Conservation (phyloP, 2,113 vertebrate genomes). For the Ameiurus melas region DNA sequence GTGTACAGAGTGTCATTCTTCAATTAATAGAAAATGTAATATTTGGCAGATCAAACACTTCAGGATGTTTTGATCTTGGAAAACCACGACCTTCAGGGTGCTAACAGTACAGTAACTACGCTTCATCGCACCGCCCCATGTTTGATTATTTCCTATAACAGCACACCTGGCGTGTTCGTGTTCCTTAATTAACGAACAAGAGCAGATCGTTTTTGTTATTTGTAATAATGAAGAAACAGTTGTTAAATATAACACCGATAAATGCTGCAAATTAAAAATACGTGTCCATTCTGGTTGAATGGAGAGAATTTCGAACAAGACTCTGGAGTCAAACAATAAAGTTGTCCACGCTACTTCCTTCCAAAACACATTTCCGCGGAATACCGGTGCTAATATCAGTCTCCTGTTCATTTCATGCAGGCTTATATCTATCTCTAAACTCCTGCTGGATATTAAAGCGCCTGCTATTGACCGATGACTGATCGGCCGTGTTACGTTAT, state of each 20-base stretch:
- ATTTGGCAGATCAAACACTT: background rate
- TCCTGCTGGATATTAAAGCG: constrained; percentile 62
- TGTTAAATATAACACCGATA: background rate
- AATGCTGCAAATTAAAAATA: background rate
- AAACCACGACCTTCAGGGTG: background rate
- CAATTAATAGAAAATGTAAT: background rate
- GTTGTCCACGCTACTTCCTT: background rate
- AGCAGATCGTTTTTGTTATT: background rate
- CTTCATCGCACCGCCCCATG: background rate
- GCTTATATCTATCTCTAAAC: constrained; percentile 52
- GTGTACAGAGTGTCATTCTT: background rate
- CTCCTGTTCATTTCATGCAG: constrained; percentile 60
- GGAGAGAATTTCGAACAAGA: background rate
- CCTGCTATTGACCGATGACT: constrained; percentile 55
- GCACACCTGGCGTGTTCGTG: no score
- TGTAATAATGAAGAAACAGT: background rate
- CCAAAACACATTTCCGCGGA: constrained; percentile 48
- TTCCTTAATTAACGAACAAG: background rate
- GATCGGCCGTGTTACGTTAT: constrained; percentile 58
- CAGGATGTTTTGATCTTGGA: background rate
- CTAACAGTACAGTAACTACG: background rate
- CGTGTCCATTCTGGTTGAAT: background rate
- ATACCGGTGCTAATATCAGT: constrained; percentile 55
- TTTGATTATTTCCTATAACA: background rate
- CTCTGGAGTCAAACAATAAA: background rate